Evolutionary conservation across 1,140 invertebrate genomes (phyloP).

Genomic region (Dendroctonus ponderosae): DNA sequence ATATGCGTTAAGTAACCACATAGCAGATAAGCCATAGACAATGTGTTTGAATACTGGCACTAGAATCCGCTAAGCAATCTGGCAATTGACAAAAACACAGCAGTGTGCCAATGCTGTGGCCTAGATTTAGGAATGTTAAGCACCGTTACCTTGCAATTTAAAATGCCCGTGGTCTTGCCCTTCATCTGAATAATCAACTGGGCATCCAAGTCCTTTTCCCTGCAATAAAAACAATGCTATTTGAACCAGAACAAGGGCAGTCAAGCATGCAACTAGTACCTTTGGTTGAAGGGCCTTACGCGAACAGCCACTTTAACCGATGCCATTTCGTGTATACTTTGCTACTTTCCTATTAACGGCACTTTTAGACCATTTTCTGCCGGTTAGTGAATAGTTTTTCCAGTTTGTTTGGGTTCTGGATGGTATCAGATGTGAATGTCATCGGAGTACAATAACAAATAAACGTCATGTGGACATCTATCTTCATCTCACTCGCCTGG

Average conservation of each 20-base stretch:
- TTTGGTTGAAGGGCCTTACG: conserved; percentile 79
- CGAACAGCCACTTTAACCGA: conserved; percentile 79
- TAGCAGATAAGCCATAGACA: neutral
- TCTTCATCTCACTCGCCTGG: no score
- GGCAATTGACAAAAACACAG: neutral
- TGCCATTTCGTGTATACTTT: conserved; percentile 57
- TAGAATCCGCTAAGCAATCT: neutral
- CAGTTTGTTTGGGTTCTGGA: no score
- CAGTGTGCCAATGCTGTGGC: conserved; percentile 10
- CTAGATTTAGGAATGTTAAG: conserved; percentile 15
- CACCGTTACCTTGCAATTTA: conserved; percentile 72
- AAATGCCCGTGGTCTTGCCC: conserved; percentile 79
- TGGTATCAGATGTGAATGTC: no score
- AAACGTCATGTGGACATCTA: no score
- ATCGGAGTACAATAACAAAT: no score
- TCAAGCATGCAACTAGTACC: conserved; percentile 56
- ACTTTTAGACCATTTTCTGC: no score
- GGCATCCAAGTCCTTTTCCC: conserved; percentile 79
- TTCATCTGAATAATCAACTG: conserved; percentile 85
- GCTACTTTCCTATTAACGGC: no score
- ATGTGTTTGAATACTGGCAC: neutral
- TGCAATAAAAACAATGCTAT: conserved; percentile 53
- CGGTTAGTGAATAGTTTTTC: no score
- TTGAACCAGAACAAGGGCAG: conserved; percentile 35
- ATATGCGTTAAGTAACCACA: neutral